Evolutionary conservation across 2,797 vertebrate species (phyloP), one percentile per base, ranked within the genome.

Genomic region (Takifugu rubripes): DNA sequence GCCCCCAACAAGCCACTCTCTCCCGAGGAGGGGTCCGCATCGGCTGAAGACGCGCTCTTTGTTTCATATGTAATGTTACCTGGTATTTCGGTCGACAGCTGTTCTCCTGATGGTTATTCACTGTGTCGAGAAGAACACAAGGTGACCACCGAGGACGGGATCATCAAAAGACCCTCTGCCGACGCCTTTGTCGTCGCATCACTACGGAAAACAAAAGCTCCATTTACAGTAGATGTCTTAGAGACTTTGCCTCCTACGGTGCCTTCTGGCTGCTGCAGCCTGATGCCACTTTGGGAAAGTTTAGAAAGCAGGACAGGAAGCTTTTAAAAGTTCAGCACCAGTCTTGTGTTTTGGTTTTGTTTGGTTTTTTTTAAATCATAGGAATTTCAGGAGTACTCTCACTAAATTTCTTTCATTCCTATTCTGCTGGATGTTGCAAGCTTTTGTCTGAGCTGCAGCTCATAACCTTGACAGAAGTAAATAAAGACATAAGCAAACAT

Each of bases 401-500:
- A 3, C 44, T 46, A n/a, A 46, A 40, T 40, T 11, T 26, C 46
- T 65, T 60, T 64, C 66, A 40, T 50, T 29, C 63, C 59, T 47
- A 59, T 75, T 51, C 52, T 53, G 24, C 49, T 64, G 60, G 16
- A 5, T 25, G 48, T 61, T 68, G 71, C 43, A 46, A 25, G 42
- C 49, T 76, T 68, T 65, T 74, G 77, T 74, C 80, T 75, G 72
- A 75, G 72, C 68, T 68, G 56, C 64, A 63, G 64, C 81, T 74
- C 71, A 81, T 84, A 90, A 89, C 85, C 87, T 91, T 90, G 83
- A 85, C 80, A 78, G 72, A 70, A 69, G 77, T 74, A 82, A 82
- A 86, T 82, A 84, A 88, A 87, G 84, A 88, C 82, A 86, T 75
- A 87, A 81, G 80, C 74, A 79, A 21, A 81, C 75, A 77, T 79